Conservation (phyloP, 2,888 invertebrate genomes). For the Nymphalis c-album region DNA sequence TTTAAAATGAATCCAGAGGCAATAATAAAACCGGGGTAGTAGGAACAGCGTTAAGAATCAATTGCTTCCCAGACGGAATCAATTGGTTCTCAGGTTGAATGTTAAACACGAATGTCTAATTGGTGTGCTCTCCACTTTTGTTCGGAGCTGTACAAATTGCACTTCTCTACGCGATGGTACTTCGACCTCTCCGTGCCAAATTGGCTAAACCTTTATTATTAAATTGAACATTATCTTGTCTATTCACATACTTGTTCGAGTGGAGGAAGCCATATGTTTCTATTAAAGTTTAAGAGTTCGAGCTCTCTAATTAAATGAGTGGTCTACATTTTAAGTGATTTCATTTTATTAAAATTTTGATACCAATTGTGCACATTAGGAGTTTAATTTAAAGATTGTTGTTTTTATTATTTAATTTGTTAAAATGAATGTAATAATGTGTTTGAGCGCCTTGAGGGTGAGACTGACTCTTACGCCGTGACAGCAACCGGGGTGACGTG, state of each 20-base stretch:
- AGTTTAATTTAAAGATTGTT: not conserved
- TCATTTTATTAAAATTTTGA: constrained; percentile 4
- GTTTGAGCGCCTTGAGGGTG: too few species aligned
- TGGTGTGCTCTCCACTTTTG: constrained; percentile 60
- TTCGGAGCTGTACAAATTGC: constrained; percentile 62
- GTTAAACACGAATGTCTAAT: constrained; percentile 72
- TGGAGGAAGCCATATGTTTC: constrained; percentile 45
- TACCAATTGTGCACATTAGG: not conserved
- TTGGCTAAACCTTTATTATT: constrained; percentile 65
- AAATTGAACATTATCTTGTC: constrained; percentile 62
- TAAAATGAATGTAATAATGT: too few species aligned
- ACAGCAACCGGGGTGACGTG: too few species aligned
- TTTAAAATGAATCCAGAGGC: not conserved
- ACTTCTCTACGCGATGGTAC: constrained; percentile 52
- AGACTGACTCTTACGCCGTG: too few species aligned
- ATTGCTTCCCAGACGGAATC: constrained; percentile 20
- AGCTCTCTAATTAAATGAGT: constrained; percentile 2
- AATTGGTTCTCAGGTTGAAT: constrained; percentile 46
- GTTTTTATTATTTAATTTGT: not conserved
- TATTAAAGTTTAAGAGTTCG: constrained; percentile 31
- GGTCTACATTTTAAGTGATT: constrained; percentile 7
- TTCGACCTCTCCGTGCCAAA: constrained; percentile 55
- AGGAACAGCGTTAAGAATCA: constrained; percentile 19
- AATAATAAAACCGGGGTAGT: constrained; percentile 10
- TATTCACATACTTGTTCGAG: constrained; percentile 43